Conservation (phyloP, 1,140 invertebrate species). For the Heliconius hermathena region DNA sequence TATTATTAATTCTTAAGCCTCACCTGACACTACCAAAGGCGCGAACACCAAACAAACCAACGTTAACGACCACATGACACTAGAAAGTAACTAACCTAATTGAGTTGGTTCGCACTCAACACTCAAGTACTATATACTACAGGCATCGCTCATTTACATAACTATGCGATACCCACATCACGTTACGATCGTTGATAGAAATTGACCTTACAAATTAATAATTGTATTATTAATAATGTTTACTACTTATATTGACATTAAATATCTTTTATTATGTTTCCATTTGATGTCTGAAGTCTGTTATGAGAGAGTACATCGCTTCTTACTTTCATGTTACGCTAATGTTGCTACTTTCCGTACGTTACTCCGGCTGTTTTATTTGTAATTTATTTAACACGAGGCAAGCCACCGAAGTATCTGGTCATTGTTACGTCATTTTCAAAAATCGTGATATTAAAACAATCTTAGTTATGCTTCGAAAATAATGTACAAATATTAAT, state of each 20-base stretch:
- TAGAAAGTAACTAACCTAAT: slow-evolving; percentile 37
- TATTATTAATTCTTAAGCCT: slow-evolving; percentile 16
- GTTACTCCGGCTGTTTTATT: too few species aligned
- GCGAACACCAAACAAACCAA: slow-evolving; percentile 26
- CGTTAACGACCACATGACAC: slow-evolving; percentile 39
- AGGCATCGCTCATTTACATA: slow-evolving; percentile 47
- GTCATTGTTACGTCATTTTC: too few species aligned
- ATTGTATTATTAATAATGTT: not conserved
- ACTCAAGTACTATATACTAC: slow-evolving; percentile 43
- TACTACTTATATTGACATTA: not conserved
- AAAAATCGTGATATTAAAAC: too few species aligned
- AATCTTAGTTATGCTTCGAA: too few species aligned
- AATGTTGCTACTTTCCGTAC: too few species aligned
- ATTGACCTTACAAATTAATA: slow-evolving; percentile 27
- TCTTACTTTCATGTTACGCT: too few species aligned
- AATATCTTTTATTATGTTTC: not conserved
- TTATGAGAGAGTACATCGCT: too few species aligned
- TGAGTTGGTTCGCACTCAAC: slow-evolving; percentile 28
- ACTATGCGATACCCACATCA: slow-evolving; percentile 51
- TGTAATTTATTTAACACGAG: too few species aligned
- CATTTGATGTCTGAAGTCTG: too few species aligned
- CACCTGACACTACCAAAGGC: slow-evolving; percentile 22
- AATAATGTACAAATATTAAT: too few species aligned
- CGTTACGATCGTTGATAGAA: slow-evolving; percentile 33
- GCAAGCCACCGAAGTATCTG: too few species aligned